These are phyloP conservation scores for Smittia aterrima DNA, from an alignment of 2,888 invertebrate genomes.

Conservation along the genomic window DNA sequence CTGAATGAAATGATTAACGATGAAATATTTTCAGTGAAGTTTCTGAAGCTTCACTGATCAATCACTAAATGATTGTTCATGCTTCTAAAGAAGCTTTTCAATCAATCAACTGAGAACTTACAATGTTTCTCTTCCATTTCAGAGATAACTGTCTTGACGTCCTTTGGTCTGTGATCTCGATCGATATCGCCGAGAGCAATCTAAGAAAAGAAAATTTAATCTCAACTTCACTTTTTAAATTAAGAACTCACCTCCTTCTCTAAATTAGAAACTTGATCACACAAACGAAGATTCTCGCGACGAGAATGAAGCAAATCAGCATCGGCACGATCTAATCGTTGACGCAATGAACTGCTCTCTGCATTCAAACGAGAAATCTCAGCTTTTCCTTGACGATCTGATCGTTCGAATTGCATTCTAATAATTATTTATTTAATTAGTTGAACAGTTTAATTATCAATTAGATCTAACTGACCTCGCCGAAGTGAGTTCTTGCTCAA, in stretches of 20 bases:
- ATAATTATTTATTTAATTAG: background rate
- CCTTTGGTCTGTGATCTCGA: conserved; percentile 63
- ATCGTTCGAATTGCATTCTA: conserved; percentile 63
- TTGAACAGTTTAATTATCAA: conserved; percentile 7
- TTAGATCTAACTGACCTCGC: conserved; percentile 53
- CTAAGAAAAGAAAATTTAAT: conserved; percentile 49
- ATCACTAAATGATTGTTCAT: background rate
- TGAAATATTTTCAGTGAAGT: conserved; percentile 23
- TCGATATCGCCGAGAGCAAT: conserved; percentile 62
- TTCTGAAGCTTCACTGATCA: background rate
- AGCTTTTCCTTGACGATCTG: conserved; percentile 72
- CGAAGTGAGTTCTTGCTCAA: conserved; percentile 76
- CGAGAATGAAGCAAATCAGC: conserved; percentile 77
- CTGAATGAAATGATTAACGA: conserved; percentile 16
- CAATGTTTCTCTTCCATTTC: conserved; percentile 83
- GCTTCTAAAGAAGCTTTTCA: no score
- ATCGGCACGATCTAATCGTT: conserved; percentile 75
- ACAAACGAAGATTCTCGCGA: conserved; percentile 73
- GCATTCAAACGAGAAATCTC: conserved; percentile 72
- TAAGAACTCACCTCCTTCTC: conserved; percentile 70
- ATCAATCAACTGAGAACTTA: no score
- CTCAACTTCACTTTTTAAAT: no score
- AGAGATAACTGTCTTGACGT: conserved; percentile 70
- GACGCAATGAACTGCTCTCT: conserved; percentile 70
- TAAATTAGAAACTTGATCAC: conserved; percentile 73